Base-by-base conservation (phyloP, 2,797 vertebrate species). In the Poeciliopsis presidionis region DNA sequence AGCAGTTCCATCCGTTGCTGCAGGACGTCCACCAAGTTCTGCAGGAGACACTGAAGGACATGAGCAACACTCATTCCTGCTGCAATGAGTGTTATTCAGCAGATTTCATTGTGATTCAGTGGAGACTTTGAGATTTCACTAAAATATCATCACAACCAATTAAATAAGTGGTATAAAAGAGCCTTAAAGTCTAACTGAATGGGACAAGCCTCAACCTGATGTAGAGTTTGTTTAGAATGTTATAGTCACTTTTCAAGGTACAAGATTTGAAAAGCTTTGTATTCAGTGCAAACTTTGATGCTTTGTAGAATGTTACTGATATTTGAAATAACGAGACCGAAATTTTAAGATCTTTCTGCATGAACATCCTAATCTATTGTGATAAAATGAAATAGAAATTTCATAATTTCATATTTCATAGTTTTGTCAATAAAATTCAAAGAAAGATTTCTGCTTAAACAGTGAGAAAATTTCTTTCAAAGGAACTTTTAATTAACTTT, bases 11-110 rank as follows among this genome's bases (percentile, higher is more conserved):
- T 22, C 0, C 83, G 92, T 77, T 90, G 93, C 89, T 87, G 91
- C 84, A 95, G 87, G 47, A 88, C 20, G 51, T 89, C 83, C 74
- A 94, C 88, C 86, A 91, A 72, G 4, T 90, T 91, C 95, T 95
- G 79, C 55, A 72, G 65, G 25, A 6, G 13, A 57, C 22, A 77
- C 33, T 75, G 2, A 39, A 14, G 74, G 13, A 76, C 16, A 76
- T 9, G 4, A 43, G n/a, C 7, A 28, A 22, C 39, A 20, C 20
- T 12, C n/a, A 33, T 63, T 45, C 7, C 73, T 57, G 22, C 36
- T 20, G n/a, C 6, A 7, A 30, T 30, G 30, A 30, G 30, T 30
- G 30, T 30, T 7, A 22, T 14, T 41, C 36, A 57, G 7, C 28
- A 49, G 28, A 46, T 25, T 63, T 4, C 14, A 59, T 18, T 59